Evolutionary conservation across 2,113 vertebrate genomes (phyloP), one percentile per base, ranked within the genome.

Genomic region (Grus americana): DNA sequence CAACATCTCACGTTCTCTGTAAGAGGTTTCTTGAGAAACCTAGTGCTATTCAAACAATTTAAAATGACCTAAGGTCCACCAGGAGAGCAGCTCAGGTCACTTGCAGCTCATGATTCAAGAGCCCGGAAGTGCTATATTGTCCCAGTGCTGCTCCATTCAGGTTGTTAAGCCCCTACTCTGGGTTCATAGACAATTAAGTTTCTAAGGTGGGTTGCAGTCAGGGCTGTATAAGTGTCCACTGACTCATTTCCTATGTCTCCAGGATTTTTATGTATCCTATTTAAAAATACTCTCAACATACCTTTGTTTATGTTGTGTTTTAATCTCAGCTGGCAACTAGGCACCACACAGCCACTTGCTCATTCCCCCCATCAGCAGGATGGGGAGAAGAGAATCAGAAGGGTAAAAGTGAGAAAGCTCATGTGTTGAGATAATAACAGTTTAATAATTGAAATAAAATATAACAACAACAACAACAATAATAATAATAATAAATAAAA

Each of bases 101-200:
- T 44, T 67, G 23, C 26, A 54, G 3, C 6, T 59, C 42, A 27
- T 46, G 7, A 61, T 30, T 61, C 20, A 57, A 50, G 29, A 86
- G 29, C 2, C 20, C 8, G 47, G 12, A 74, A 66, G 8, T 38
- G 6, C 24, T 72, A 0, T 29, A 30, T 58, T 67, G 9, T 40
- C 19, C 18, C 16, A 44, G 9, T 63, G 47, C 22, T 44, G 6
- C 5, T n/a, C 49, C 30, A 36, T 58, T 79, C 1, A 1, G 6
- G 11, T 47, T 61, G 12, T 38, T 74, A 66, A 86, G 47, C 1
- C 1, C 5, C 15, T 59, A 0, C 21, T 59, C 21, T 49, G 5
- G 3, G 3, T 40, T 50, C 22, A 22, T 59, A 73, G 34, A 84
- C 6, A 67, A 6, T 6, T 58, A 24, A n/a, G 22, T 58, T 80